phyloP scores from a whole-genome alignment of 2,888 invertebrate species.

The Lepidocyrtoides sp. region DNA sequence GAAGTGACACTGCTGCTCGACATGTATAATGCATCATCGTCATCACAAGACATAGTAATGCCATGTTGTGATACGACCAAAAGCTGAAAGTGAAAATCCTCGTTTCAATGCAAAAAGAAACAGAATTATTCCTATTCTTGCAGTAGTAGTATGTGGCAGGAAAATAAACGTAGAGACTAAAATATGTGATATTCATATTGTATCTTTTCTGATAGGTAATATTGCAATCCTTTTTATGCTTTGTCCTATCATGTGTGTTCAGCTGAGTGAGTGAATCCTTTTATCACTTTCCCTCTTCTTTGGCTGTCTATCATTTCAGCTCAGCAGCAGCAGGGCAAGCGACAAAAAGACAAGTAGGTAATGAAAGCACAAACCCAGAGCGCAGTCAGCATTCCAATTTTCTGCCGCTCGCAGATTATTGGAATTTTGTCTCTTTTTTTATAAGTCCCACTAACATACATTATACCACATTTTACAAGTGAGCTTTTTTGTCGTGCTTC shows the following conservation, averaged over 20 bases:
- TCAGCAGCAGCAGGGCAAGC: background rate
- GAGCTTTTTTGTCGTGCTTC: background rate
- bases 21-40: constrained; percentile 15
- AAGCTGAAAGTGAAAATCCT: background rate
- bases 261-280: constrained; percentile 56
- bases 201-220: background rate
- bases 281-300: constrained; percentile 56
- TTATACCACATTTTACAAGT: background rate
- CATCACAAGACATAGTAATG: background rate
- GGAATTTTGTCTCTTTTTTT: background rate
- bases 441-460: background rate
- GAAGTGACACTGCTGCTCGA: background rate
- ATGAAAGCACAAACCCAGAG: too few relatives aligned
- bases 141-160: background rate
- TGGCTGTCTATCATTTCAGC: constrained; percentile 16
- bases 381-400: background rate
- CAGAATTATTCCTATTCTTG: too few relatives aligned
- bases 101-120: too few relatives aligned
- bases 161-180: background rate
- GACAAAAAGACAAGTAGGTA: background rate
- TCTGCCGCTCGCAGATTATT: background rate
- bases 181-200: background rate
- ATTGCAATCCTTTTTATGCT: background rate
- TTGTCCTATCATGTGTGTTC: constrained; percentile 1
- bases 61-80: background rate